Percentiles rank a stretch among this genome's conserved stretches.
phyloP scores from a whole-genome alignment of 2,113 vertebrate genomes.

The Microtus richardsoni region DNA sequence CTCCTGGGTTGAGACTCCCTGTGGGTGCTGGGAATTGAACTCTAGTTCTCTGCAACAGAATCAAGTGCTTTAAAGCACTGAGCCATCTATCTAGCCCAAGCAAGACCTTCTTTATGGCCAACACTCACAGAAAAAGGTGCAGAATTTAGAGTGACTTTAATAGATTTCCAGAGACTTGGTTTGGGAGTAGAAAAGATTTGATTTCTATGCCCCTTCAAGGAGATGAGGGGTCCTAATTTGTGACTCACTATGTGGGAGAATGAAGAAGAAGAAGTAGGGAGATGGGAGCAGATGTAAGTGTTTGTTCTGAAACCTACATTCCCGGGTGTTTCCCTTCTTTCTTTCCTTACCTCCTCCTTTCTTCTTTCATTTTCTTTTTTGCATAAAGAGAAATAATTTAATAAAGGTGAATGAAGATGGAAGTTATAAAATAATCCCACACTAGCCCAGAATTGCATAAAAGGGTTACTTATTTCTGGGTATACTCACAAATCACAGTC shows the following conservation, averaged over 20 bases:
- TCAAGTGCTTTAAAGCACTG: not conserved
- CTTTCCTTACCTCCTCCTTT: too few species aligned
- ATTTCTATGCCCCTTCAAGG: not conserved
- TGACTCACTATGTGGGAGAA: not conserved
- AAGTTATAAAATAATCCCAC: too few species aligned
- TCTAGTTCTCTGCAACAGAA: not conserved
- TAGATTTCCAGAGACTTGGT: not conserved
- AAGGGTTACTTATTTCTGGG: too few species aligned
- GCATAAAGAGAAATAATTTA: not conserved
- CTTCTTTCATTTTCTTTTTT: not conserved
- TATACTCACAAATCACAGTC: too few species aligned
- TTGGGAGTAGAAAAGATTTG: not conserved
- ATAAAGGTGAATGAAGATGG: not conserved
- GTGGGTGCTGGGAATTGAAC: not conserved
- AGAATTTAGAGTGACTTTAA: not conserved
- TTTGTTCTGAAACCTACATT: not conserved
- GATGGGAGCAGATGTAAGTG: not conserved
- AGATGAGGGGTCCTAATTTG: not conserved
- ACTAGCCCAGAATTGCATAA: too few species aligned
- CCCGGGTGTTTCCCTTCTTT: rapidly evolving
- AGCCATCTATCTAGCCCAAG: not conserved
- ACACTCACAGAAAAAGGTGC: not conserved
- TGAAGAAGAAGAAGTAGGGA: not conserved
- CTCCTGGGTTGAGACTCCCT: not conserved
- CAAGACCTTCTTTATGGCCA: not conserved